Evolutionary conservation across 1,140 invertebrate species (phyloP).

Genomic region (Acromyrmex heyeri): DNA sequence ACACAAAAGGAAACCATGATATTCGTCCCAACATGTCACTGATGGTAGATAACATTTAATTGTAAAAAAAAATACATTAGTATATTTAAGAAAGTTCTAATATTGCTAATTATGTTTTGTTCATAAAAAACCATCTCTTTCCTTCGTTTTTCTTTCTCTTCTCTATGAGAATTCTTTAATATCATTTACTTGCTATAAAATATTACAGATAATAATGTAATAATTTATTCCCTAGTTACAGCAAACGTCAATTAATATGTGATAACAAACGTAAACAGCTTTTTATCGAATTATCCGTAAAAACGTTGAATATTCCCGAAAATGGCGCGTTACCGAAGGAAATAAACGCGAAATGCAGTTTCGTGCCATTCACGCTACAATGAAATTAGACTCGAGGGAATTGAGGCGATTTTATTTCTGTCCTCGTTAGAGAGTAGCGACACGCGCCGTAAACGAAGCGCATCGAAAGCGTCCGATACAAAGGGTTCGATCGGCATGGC

Average conservation of each 20-base stretch:
- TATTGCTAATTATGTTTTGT: not conserved
- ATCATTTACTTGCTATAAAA: too few species aligned
- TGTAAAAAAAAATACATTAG: not conserved
- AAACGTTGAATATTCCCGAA: slow-evolving; percentile 28
- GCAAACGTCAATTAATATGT: slow-evolving; percentile 18
- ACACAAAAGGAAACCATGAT: not conserved
- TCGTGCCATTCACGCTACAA: slow-evolving; percentile 41
- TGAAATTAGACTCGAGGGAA: slow-evolving; percentile 55
- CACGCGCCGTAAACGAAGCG: slow-evolving; percentile 44
- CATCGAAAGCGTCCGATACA: slow-evolving; percentile 27
- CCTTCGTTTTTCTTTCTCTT: not conserved
- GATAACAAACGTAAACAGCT: slow-evolving; percentile 16
- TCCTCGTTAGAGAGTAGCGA: slow-evolving; percentile 45
- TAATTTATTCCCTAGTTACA: not conserved
- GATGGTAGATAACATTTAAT: not conserved
- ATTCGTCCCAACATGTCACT: not conserved
- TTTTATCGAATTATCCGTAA: slow-evolving; percentile 26
- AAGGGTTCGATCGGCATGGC: slow-evolving; percentile 38
- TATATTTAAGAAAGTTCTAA: not conserved
- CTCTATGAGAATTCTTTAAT: too few species aligned
- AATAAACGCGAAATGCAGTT: slow-evolving; percentile 60
- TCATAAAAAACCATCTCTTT: not conserved
- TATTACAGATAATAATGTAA: not conserved
- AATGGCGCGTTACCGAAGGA: slow-evolving; percentile 37
- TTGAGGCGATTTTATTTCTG: slow-evolving; percentile 49